These are phyloP conservation scores for Molothrus aeneus DNA, from an alignment of 2,797 vertebrate genomes.

Conservation along the genomic window DNA sequence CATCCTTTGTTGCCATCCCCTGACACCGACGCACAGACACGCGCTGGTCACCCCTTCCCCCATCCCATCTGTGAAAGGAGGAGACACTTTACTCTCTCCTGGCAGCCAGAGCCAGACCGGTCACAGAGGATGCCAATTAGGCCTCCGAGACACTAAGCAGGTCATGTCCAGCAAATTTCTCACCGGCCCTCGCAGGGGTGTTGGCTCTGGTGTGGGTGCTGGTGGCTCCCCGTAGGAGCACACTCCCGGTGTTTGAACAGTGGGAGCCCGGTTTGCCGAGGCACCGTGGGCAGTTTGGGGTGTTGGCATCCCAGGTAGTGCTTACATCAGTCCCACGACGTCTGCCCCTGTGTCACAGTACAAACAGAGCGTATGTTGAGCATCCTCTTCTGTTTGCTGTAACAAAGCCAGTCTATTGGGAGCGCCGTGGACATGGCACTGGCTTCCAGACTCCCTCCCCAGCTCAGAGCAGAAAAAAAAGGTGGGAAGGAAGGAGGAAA, in stretches of 20 bases:
- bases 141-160: slow-evolving; percentile 21
- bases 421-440: not conserved
- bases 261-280: rapidly evolving
- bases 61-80: slow-evolving; percentile 54
- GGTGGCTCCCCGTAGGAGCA: rapidly evolving
- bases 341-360: not conserved
- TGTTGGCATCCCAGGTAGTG: not conserved
- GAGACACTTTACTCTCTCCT: slow-evolving; percentile 33
- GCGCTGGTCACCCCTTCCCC: slow-evolving; percentile 44
- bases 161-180: slow-evolving; percentile 7
- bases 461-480: not conserved
- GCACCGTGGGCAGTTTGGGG: not conserved
- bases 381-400: not conserved
- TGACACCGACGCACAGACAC: slow-evolving; percentile 30
- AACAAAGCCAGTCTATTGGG: not conserved
- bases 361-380: not conserved
- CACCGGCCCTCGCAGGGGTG: rapidly evolving
- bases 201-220: not conserved
- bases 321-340: not conserved
- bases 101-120: slow-evolving; percentile 26
- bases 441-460: not conserved
- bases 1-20: slow-evolving; percentile 62
- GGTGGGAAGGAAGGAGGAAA: not conserved
- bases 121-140: slow-evolving; percentile 45
- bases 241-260: not conserved